Base-by-base conservation (phyloP, 2,113 vertebrate genomes). In the Chloebia gouldiae region DNA sequence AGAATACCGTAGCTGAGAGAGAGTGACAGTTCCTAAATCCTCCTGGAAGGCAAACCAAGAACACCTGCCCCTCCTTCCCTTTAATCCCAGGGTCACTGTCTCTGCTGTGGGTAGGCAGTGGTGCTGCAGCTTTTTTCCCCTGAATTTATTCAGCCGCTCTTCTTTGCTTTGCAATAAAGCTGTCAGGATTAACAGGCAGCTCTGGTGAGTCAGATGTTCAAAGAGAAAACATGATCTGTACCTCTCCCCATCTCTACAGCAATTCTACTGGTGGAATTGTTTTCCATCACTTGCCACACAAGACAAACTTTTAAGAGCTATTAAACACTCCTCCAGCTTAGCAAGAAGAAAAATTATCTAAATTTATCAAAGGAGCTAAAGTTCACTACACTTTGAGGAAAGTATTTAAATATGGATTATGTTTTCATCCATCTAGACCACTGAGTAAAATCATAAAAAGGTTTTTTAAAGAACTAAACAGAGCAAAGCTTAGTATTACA, bases 361-460 rank as follows among this genome's bases (percentile, higher is more conserved):
- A 88, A 96, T 92, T 95, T 78, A 93, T 87, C 78, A 53, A 94
- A 78, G 50, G 45, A 78, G 27, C 49, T 66, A 13, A 75, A 94
- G 78, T 91, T 91, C 49, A 37, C 57, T 65, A 81, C 25, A 57
- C 30, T 84, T 89, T 21, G 40, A 92, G 37, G 16, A 42, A 88
- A 78, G 27, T 11, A 86, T 69, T 93, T 79, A 75, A 75, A 85
- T 35, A 65, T 0, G 19, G 47, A 81, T 35, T 86, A 51, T 31
- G 59, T 65, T 77, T 92, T 45, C 56, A 81, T 44, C 78, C 68
- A 81, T 53, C 63, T 90, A 78, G 57, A 76, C 47, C 11, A 28
- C 7, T 21, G 18, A 94, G 21, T 30, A 75, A 86, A 91, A 91
- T 16, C 39, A 47, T 51, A 25, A 57, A 85, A 82, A 68, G 4